Evolutionary conservation across 1,140 invertebrate species (phyloP), one percentile per base, ranked within the genome.

Genomic region (Zeugodacus cucurbitae): DNA sequence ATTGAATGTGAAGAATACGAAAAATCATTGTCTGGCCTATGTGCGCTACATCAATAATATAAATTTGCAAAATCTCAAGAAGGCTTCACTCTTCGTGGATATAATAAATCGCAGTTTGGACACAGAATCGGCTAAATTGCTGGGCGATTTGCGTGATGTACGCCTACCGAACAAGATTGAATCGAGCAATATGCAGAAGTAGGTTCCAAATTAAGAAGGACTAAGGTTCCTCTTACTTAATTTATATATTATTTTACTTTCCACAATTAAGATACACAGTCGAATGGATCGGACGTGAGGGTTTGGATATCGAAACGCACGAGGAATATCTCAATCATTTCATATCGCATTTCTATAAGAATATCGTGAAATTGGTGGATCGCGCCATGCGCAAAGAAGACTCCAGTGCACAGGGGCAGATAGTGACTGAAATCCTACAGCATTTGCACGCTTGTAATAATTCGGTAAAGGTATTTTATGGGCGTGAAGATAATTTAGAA

Each of bases 41-140:
- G 96, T 99, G 4, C 95, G 99, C 74, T 98, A 98, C 93, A 99
- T 99, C 91, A 98, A 98, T 93, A 99, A 99, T 91, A 99, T 99
- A 44, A 99, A 99, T 94, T 94, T 99, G 41, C 98, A 98, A 93
- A 98, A 99, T 93, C 94, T 99, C 32, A 97, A 97, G 90, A 98
- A 98, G 93, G 98, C 98, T 3, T 96, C 97, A 78, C 96, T 99
- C 29, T 99, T 99, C 91, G 96, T 99, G 86, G 99, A 99, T 93
- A 98, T 99, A 78, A 95, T 97, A 2, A 98, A 99, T 92, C 94
- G 98, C 90, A 97, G 97, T 92, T 95, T 99, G 82, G 98, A 99
- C 93, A 96, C 97, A 0, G 98, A 99, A 94, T 98, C 99, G 1
- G 96, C 97, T 1, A 98, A 98, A 91, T 94, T 99, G 20, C 93